Evolutionary conservation across 2,113 vertebrate genomes (phyloP).

Genomic region (Mustela lutreola): DNA sequence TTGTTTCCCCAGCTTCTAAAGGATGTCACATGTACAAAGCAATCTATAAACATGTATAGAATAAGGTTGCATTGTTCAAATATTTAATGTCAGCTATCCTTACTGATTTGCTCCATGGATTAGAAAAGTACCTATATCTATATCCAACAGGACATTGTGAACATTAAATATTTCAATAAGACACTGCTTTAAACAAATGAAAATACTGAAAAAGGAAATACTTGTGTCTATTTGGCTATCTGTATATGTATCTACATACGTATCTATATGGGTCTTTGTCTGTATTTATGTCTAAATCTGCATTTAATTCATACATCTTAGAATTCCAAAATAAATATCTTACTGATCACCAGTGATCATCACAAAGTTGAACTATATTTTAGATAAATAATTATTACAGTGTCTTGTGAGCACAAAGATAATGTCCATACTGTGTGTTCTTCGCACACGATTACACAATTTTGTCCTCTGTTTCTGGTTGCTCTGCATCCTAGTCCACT

Average conservation of each 20-base stretch:
- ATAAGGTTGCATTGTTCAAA: not conserved
- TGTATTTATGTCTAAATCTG: not conserved
- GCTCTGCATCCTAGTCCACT: not conserved
- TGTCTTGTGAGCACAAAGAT: not conserved
- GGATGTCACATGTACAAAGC: not conserved
- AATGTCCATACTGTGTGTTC: not conserved
- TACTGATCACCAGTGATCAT: not conserved
- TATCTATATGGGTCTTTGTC: not conserved
- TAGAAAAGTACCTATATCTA: not conserved
- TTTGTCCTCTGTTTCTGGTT: not conserved
- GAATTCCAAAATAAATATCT: not conserved
- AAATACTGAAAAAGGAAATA: not conserved
- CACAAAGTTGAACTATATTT: not conserved
- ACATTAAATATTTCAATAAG: not conserved
- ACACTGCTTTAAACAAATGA: not conserved
- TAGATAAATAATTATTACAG: not conserved
- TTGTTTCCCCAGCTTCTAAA: not conserved
- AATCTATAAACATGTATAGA: not conserved
- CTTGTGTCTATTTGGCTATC: not conserved
- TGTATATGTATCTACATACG: not conserved
- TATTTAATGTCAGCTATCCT: slow-evolving; percentile 11
- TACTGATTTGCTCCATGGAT: not conserved
- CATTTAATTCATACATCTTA: not conserved
- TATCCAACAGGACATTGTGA: not conserved
- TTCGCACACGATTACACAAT: not conserved